These are phyloP conservation scores for Bufo gargarizans DNA, from an alignment of 2,113 vertebrate genomes.

Conservation along the genomic window DNA sequence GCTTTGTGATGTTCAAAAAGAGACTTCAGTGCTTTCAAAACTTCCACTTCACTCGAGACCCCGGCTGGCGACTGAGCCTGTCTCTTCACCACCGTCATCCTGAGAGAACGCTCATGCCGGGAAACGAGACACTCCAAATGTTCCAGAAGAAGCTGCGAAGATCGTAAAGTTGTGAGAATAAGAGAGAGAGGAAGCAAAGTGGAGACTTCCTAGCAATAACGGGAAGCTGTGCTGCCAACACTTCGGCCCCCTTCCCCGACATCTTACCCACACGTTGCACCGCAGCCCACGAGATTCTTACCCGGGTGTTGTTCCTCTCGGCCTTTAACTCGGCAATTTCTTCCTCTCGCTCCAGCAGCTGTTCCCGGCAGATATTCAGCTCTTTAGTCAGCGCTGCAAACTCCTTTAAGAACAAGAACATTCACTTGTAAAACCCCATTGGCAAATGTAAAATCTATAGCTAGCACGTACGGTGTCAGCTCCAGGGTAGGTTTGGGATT, in stretches of 20 bases:
- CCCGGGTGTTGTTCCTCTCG: conserved; percentile 94
- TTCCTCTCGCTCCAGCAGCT: conserved; percentile 94
- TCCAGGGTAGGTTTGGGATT: no score
- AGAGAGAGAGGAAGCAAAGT: not conserved
- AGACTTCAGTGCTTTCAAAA: conserved; percentile 92
- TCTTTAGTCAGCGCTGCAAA: conserved; percentile 96
- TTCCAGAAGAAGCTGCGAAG: conserved; percentile 85
- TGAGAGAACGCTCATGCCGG: conserved; percentile 87
- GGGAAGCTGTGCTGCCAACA: not conserved
- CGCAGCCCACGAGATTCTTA: conserved; percentile 66
- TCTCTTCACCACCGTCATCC: conserved; percentile 93
- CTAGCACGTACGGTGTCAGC: no score
- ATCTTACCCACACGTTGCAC: not conserved
- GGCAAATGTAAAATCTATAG: no score
- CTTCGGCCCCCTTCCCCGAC: no score
- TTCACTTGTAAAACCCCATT: not conserved
- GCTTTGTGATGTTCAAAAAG: conserved; percentile 94
- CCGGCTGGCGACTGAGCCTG: conserved; percentile 88
- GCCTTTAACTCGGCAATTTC: conserved; percentile 96
- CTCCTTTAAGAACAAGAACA: conserved; percentile 74
- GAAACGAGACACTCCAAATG: conserved; percentile 92
- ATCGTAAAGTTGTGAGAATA: fast-evolving
- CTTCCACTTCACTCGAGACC: conserved; percentile 92
- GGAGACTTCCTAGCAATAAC: not conserved
- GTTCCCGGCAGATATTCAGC: conserved; percentile 90